Base-by-base conservation (phyloP, 1,140 invertebrate species). In the Drosophila takahashii region DNA sequence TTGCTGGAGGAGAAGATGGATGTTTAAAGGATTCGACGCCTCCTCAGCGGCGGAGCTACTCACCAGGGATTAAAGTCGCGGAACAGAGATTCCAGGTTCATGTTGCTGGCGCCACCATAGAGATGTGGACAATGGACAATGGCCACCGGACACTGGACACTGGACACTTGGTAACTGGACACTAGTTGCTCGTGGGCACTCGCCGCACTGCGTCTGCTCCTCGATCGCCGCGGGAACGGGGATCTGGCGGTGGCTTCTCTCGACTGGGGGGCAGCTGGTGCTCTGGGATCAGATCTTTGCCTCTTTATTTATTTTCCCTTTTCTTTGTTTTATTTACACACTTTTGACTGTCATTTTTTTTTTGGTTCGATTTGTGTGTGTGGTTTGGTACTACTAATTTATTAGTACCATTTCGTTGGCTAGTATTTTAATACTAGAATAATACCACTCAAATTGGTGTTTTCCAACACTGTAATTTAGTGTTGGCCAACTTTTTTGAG, bases 41-140 rank as follows among this genome's bases (percentile, higher is more conserved):
- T 16, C 29, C 15, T 5, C 27, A 15, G 15, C 15, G 29, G 15
- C n/a, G 29, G 10, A 4, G 15, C 15, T 11, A 27, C 57, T 71
- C 80, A 97, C 97, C 97, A 97, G 66, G 97, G 96, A 95, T 98
- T 98, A 92, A 98, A 98, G 93, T 98, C 97, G 93, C 97, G 96
- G 93, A 97, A 97, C 77, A 98, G 92, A 81, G 96, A 96, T 93
- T 97, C 96, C 79, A 98, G 94, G 95, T 98, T 97, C 97, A 97
- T 97, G 52, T 71, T 91, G 67, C 45, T 66, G 60, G 18, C 26
- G 60, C 8, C 48, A 67, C 52, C 48, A 69, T 76, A 59, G 45
- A 50, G 58, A 50, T 47, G 39, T 29, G 60, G 58, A 56, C 44
- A 64, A 44, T 29, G 60, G 58, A 56, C 44, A 64, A 44, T 47